phyloP scores from a whole-genome alignment of 2,113 vertebrate genomes.

The Pseudois nayaur region DNA sequence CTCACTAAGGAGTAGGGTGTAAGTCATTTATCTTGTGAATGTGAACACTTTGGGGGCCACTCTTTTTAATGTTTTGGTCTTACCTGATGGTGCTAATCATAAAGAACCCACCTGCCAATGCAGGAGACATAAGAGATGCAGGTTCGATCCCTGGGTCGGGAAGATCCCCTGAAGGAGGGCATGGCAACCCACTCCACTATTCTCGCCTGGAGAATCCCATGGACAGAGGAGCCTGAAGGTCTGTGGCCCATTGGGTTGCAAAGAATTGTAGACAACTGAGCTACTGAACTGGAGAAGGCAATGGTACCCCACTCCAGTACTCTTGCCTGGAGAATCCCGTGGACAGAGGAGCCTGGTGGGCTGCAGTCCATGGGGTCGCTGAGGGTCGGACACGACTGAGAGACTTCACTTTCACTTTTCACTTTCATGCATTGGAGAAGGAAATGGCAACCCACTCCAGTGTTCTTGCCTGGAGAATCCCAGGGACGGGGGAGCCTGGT shows the following conservation, averaged over 20 bases:
- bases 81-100: neutral
- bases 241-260: neutral
- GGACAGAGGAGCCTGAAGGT: neutral
- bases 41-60: neutral
- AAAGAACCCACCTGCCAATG: neutral
- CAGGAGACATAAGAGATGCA: neutral
- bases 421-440: no score
- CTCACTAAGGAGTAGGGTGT: neutral
- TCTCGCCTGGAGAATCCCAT: neutral
- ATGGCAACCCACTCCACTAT: neutral
- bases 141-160: accelerated
- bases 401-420: no score
- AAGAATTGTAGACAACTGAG: neutral
- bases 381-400: no score
- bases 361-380: no score
- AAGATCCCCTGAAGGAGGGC: neutral
- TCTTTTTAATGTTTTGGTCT: neutral
- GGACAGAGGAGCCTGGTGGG: no score
- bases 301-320: no score
- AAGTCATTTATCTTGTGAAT: neutral
- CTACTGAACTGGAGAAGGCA: neutral
- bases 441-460: no score
- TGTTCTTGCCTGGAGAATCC: no score
- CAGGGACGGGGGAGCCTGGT: no score
- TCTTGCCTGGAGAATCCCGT: no score